Base-by-base conservation (phyloP, 53 echinoderm and acorn worm species). In the Zoroaster sp. region DNA sequence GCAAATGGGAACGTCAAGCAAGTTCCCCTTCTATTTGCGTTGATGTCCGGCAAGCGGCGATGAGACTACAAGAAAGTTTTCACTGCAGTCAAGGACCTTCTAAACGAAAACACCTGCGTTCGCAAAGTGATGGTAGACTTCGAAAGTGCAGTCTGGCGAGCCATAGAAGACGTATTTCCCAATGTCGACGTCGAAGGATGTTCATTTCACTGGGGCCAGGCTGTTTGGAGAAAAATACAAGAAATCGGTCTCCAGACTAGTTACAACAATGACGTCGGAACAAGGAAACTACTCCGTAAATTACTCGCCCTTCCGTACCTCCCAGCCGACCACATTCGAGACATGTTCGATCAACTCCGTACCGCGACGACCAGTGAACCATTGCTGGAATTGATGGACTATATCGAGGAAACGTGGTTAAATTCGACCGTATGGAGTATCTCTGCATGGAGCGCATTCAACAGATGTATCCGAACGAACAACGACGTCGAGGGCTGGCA, bases 301-400 rank as follows among this genome's bases (percentile, higher is more conserved):
- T 17, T 93, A 17, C 79, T 93, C 83, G 90, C 76, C 8, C 55
- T 93, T 40, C 87, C 93, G 0, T 83, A 65, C 41, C 68, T 94
- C 8, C 93, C 93, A 0, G 11, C 63, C 0, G 70, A 77, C 12
- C 5, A 31, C 5, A 93, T 93, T 11, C 72, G n/a, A 25, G 30
- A 54, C 14, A 43, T 80, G 74, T 92, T 92, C 36, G 13, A 52
- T 9, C 40, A 71, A 4, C 55, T 92, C 18, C 34, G 73, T 49
- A 33, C n/a, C n/a, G n/a, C n/a, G 23, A 72, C 53, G 47, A 82
- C 92, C 8, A 42, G 35, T 18, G 73, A 20, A 69, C 72, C 72
- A 13, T 18, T 72, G 72, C 72, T 72, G 72, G 36, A 72, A 14
- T 10, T 35, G 72, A 4, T 35, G 13, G 63, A 68, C 41, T 92